Percentiles rank a stretch among this genome's conserved stretches.
phyloP scores from a whole-genome alignment of 2,888 invertebrate species.

The Hyles lineata region DNA sequence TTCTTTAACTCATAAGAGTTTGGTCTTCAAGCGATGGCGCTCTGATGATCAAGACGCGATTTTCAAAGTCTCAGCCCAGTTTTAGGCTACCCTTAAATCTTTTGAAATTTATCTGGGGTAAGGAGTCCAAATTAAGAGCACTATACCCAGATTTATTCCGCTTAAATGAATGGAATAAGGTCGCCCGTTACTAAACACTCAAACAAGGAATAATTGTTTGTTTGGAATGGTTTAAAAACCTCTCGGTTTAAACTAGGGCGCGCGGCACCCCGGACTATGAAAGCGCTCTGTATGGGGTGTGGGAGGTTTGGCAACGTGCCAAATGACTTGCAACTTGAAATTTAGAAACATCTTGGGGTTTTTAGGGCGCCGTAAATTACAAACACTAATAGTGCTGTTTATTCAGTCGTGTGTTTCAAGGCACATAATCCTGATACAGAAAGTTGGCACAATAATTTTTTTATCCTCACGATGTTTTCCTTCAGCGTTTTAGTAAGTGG shows the following conservation, averaged over 20 bases:
- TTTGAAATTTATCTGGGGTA: neutral
- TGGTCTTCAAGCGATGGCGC: too few relatives aligned
- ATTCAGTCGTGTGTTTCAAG: neutral
- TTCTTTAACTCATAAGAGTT: too few relatives aligned
- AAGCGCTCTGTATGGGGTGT: neutral
- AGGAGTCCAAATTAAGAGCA: neutral
- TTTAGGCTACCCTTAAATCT: too few relatives aligned
- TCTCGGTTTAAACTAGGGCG: neutral
- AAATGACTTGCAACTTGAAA: neutral
- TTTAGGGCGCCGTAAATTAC: neutral
- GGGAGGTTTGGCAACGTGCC: neutral
- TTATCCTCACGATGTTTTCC: too few relatives aligned
- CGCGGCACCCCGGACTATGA: neutral
- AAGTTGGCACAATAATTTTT: too few relatives aligned
- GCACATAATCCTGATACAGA: neutral
- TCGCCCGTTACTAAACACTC: neutral
- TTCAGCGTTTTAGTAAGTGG: too few relatives aligned
- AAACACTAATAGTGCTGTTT: neutral
- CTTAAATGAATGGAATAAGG: neutral
- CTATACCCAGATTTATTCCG: neutral
- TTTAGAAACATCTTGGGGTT: neutral
- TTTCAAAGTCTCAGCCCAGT: too few relatives aligned
- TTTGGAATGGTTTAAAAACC: neutral
- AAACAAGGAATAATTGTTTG: conserved; percentile 9
- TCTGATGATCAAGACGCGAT: too few relatives aligned